Conservation (phyloP, 2,888 invertebrate genomes). For the Epinotia nisella region DNA sequence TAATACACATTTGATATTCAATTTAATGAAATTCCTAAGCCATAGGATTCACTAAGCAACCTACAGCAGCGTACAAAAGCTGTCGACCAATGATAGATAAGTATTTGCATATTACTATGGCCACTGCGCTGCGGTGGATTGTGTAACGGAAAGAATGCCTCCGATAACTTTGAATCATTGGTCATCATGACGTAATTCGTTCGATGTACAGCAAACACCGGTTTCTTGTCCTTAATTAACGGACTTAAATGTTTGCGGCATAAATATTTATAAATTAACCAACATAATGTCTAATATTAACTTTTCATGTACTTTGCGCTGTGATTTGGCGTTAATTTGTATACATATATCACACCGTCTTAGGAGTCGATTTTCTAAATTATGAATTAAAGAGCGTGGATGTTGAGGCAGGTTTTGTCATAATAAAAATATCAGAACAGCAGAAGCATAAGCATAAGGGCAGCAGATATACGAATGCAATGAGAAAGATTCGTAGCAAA, state of each 20-base stretch:
- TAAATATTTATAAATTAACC: background rate
- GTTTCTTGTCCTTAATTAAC: conserved; percentile 52
- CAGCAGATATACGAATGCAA: background rate
- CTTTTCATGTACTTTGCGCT: background rate
- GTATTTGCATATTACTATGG: conserved; percentile 61
- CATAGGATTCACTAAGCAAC: background rate
- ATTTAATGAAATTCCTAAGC: background rate
- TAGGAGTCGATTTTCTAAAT: no score
- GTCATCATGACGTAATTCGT: conserved; percentile 71
- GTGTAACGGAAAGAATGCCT: conserved; percentile 60
- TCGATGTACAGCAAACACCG: conserved; percentile 69
- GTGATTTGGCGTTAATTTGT: no score
- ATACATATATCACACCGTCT: no score
- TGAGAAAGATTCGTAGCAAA: background rate
- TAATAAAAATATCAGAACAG: no score
- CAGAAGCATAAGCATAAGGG: no score
- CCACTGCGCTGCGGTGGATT: conserved; percentile 51
- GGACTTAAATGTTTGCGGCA: background rate
- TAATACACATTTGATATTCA: background rate
- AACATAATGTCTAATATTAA: background rate
- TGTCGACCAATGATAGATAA: conserved; percentile 11
- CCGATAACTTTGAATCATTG: conserved; percentile 68
- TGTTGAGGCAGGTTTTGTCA: no score
- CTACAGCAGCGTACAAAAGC: conserved; percentile 26
- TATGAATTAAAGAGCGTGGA: no score